Base-by-base conservation (phyloP, 2,888 invertebrate genomes). In the Melanchra persicariae region DNA sequence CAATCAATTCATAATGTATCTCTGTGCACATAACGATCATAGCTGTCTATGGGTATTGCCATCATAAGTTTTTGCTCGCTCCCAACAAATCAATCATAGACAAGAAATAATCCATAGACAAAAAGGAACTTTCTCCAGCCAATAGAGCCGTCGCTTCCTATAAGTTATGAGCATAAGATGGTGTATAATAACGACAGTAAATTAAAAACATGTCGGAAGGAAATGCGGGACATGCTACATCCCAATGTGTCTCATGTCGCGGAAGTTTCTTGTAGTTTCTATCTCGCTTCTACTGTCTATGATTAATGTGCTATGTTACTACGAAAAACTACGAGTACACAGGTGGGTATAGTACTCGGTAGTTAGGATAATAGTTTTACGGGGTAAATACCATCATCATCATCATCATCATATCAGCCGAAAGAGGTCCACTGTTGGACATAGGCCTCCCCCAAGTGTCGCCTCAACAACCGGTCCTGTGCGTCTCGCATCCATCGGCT, bases 131-230 rank as follows among this genome's bases (percentile, higher is more conserved):
- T 60, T 69, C 63, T 64, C 51, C 10, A 4, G n/a, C 5, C 49
- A 65, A 76, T 63, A 63, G 49, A 52, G 7, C 2, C 17, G 43
- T 45, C 8, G n/a, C 57, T 75, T 80, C 64, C 64, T 54, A 9
- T 61, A 22, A 12, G 59, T 58, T 47, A 77, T 59, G 40, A 58
- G 26, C n/a, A 15, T 47, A 57, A 30, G 49, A 51, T 47, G 45
- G 74, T 49, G 49, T 54, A 30, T 59, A 67, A 51, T 55, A 68
- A 67, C 55, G 63, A 68, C 34, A 26, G 3, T 49, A 70, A 64
- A 69, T 24, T 70, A 62, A 62, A 64, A 70, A 52, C 57, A 51
- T 58, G 64, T 47, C 55, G 76, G 77, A 76, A 78, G 81, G 70
- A 79, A 77, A 52, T 49, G 34, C 9, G 8, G 52, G 22, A 49